A percentile compares a stretch with the other conserved stretches of the same genome.
phyloP scores from a whole-genome alignment of 1,140 invertebrate genomes.

The Lamellibrachia luymesi region DNA sequence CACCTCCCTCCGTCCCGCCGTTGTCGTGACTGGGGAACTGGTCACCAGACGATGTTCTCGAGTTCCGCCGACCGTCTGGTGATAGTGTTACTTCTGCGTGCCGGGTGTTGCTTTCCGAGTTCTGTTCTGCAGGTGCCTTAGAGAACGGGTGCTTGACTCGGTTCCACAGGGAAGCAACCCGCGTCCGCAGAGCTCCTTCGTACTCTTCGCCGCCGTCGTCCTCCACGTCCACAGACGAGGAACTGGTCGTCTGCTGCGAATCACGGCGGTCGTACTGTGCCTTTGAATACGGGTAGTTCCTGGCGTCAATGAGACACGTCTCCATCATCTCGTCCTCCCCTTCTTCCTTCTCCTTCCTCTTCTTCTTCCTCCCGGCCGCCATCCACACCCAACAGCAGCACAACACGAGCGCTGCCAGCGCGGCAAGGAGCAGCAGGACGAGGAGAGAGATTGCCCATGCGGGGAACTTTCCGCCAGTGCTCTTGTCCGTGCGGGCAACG shows the following conservation, averaged over 20 bases:
- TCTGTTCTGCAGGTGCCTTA: neutral
- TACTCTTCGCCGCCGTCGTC: neutral
- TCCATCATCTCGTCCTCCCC: constrained; percentile 35
- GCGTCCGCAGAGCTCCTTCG: neutral
- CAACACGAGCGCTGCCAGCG: neutral
- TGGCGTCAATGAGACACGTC: constrained; percentile 35
- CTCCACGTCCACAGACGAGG: neutral
- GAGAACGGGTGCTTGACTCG: neutral
- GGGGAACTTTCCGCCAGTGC: constrained; percentile 15
- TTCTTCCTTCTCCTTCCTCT: constrained; percentile 26
- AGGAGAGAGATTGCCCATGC: neutral
- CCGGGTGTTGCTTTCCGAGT: neutral
- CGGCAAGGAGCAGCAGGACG: neutral
- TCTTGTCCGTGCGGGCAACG: neutral
- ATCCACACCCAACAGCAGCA: neutral
- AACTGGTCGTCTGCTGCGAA: neutral
- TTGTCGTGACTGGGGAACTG: neutral
- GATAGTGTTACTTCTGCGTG: neutral
- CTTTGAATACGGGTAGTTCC: constrained; percentile 28
- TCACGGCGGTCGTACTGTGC: neutral
- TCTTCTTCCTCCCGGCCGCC: neutral
- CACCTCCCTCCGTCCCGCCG: neutral
- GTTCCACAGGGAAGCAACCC: neutral
- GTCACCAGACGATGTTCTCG: neutral
- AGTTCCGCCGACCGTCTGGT: neutral